These are phyloP conservation scores for Trichonephila clavipes DNA, from an alignment of 1,140 invertebrate species.

Conservation along the genomic window DNA sequence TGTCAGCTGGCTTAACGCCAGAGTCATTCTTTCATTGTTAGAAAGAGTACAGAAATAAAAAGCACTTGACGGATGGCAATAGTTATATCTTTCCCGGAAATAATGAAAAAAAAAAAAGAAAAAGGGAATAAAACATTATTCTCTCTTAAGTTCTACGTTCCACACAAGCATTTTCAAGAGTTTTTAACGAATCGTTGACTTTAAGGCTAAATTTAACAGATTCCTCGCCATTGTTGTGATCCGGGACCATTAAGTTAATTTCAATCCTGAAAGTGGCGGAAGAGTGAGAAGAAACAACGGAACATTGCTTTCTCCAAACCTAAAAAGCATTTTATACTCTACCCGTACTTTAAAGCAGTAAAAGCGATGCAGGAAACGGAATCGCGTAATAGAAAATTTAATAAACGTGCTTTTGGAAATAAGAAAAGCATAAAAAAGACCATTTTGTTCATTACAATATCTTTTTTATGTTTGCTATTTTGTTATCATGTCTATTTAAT, in stretches of 20 bases:
- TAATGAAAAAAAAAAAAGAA: conserved; percentile 65
- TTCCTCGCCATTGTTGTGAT: conserved; percentile 50
- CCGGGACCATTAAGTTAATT: conserved; percentile 56
- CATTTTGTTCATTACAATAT: too few species aligned
- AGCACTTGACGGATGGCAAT: conserved; percentile 63
- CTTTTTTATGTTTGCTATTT: too few species aligned
- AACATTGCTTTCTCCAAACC: neutral
- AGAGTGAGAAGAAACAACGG: neutral
- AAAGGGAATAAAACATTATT: conserved; percentile 54
- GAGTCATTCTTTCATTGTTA: conserved; percentile 53
- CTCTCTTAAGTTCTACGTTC: conserved; percentile 21
- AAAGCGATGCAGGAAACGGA: neutral
- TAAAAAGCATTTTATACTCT: neutral
- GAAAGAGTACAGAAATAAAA: conserved; percentile 22
- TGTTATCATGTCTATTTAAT: too few species aligned
- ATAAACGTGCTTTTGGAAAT: neutral
- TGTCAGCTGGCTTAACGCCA: conserved; percentile 68
- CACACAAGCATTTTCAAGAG: conserved; percentile 10
- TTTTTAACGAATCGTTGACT: conserved; percentile 68
- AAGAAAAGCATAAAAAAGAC: too few species aligned
- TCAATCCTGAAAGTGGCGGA: conserved; percentile 26
- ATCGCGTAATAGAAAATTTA: neutral
- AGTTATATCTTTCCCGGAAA: conserved; percentile 71
- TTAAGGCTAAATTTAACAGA: conserved; percentile 70
- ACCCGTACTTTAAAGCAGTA: neutral